Evolutionary conservation across 1,140 invertebrate genomes (phyloP).

Genomic region (Drosophila orena): DNA sequence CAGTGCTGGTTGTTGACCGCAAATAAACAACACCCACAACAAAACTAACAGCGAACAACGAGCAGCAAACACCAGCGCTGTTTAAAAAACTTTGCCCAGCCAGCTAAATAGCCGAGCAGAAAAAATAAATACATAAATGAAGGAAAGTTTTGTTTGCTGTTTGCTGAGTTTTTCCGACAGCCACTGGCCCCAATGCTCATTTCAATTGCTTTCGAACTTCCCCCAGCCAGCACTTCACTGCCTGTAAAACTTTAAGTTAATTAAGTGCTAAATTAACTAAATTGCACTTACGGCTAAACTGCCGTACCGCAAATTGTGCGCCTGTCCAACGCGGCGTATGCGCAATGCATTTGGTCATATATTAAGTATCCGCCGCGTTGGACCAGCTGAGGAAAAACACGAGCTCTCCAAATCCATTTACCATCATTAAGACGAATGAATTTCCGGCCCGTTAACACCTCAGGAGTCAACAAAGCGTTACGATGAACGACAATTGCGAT

Average conservation of each 20-base stretch:
- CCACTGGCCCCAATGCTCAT: conserved; percentile 69
- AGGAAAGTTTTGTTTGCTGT: conserved; percentile 38
- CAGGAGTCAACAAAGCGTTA: conserved; percentile 59
- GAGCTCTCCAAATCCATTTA: not conserved
- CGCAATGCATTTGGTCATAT: conserved; percentile 40
- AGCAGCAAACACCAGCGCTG: conserved; percentile 66
- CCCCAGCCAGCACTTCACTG: conserved; percentile 3
- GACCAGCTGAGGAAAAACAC: not conserved
- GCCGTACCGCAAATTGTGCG: conserved; percentile 45
- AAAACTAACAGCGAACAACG: conserved; percentile 58
- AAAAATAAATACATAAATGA: conserved; percentile 40
- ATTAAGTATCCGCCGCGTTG: conserved; percentile 36
- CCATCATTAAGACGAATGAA: conserved; percentile 33
- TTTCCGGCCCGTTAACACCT: conserved; percentile 59
- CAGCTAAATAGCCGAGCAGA: conserved; percentile 53
- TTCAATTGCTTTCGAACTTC: conserved; percentile 64
- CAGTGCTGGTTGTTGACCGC: conserved; percentile 57
- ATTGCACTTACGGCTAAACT: conserved; percentile 58
- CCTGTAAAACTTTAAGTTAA: conserved; percentile 63
- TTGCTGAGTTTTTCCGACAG: conserved; percentile 67
- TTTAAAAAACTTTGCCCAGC: conserved; percentile 65
- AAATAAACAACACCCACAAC: conserved; percentile 66
- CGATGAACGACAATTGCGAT: conserved; percentile 68
- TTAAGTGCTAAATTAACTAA: conserved; percentile 78
- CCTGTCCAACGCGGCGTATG: conserved; percentile 35